phyloP scores from a whole-genome alignment of 2,113 vertebrate genomes.

The Tylochromis polylepis region DNA sequence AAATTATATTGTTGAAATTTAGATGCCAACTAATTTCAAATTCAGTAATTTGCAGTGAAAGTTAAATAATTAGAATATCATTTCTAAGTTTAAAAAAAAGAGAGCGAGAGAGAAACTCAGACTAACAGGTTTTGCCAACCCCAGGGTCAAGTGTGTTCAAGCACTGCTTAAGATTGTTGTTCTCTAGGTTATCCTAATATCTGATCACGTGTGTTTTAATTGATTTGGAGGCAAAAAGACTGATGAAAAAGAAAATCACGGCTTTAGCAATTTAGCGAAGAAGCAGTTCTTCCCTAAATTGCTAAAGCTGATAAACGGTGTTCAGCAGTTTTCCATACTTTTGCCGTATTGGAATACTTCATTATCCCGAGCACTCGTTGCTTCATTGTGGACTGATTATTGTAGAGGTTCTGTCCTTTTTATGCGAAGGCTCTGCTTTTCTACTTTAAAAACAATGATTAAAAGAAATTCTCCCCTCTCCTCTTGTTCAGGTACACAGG shows the following conservation, averaged over 20 bases:
- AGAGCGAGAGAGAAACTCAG: neutral
- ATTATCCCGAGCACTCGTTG: neutral
- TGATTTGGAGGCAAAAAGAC: neutral
- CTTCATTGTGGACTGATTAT: neutral
- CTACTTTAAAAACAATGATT: neutral
- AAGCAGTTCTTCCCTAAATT: neutral
- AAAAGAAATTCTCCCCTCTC: neutral
- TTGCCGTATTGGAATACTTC: neutral
- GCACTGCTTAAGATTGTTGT: neutral
- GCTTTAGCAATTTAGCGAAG: too few relatives aligned
- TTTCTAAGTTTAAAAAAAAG: neutral
- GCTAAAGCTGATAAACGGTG: neutral
- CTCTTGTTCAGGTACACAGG: conserved; percentile 86
- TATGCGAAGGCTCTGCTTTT: neutral
- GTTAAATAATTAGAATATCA: neutral
- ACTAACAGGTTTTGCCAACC: neutral
- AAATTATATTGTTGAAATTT: neutral
- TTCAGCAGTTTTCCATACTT: neutral
- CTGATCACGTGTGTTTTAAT: neutral
- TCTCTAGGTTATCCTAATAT: neutral
- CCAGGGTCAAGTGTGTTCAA: neutral
- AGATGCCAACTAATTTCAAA: neutral
- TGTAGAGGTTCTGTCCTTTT: neutral
- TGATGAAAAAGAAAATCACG: neutral
- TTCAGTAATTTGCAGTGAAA: neutral